Evolutionary conservation across 1,140 invertebrate genomes (phyloP).

Genomic region (Cydia splendana): DNA sequence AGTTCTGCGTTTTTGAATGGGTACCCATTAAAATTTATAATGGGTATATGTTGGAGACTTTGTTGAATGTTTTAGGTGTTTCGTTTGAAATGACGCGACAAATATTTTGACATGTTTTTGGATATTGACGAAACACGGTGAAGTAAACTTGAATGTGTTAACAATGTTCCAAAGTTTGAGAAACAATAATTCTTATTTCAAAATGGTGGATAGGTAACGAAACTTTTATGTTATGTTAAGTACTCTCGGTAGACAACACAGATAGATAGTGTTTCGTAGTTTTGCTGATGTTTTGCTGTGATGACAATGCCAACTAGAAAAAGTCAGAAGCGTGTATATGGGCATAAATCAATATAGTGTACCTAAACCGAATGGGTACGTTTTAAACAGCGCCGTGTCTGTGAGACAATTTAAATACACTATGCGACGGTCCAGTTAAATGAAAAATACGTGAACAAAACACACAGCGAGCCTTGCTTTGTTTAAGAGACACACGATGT

Average conservation of each 20-base stretch:
- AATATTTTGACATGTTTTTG: slow-evolving; percentile 25
- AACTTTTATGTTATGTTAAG: not conserved
- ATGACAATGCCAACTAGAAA: not conserved
- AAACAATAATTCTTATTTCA: not conserved
- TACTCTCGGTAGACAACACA: too few species aligned
- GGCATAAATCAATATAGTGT: not conserved
- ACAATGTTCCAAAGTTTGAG: slow-evolving; percentile 1
- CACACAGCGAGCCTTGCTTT: slow-evolving; percentile 16
- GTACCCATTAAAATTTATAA: slow-evolving; percentile 29
- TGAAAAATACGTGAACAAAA: slow-evolving; percentile 17
- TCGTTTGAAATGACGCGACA: slow-evolving; percentile 12
- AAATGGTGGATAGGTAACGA: not conserved
- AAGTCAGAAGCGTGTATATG: not conserved
- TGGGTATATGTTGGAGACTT: slow-evolving; percentile 14
- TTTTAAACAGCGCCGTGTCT: not conserved
- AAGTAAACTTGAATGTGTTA: not conserved
- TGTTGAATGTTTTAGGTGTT: not conserved
- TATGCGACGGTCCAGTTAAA: slow-evolving; percentile 14
- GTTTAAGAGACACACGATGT: slow-evolving; percentile 26
- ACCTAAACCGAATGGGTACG: not conserved
- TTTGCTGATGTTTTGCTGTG: not conserved
- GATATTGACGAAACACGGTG: not conserved
- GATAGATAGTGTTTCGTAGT: not conserved
- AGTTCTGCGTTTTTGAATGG: slow-evolving; percentile 26
- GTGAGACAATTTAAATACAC: not conserved